Evolutionary conservation across 2,797 vertebrate species (phyloP), one percentile per base, ranked within the genome.

Genomic region (Chaenodraco wilsoni): DNA sequence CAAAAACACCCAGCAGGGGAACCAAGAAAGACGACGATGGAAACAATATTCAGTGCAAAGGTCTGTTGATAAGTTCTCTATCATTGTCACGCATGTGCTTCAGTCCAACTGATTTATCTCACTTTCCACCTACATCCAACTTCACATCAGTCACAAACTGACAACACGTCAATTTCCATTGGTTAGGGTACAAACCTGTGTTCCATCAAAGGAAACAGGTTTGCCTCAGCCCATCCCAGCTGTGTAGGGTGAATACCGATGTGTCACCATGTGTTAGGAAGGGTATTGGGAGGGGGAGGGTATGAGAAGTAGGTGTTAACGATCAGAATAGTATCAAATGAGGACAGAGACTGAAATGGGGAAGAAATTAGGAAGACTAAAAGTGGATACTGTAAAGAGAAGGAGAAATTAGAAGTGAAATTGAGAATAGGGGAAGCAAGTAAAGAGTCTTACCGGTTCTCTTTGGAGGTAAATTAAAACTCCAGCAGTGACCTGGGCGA

Each of bases 391-490:
- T 15, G 13, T 48, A 5, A 21, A 69, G n/a, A 76, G 9, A 2
- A 21, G 3, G n/a, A 33, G 0, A 45, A 56, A n/a, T 27, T 7
- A 19, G 17, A 31, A 17, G 6, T 31, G 9, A 61, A 19, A 66
- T 23, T 27, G 41, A 54, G 33, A 68, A 50, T 57, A 13, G 2
- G 19, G 17, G 9, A 57, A 68, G 2, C 3, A 33, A 73, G 9
- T 37, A 21, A 52, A 33, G 7, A 49, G 23, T 79, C 94, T 93
- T 89, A 99, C 98, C 63, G 3, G 67, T 66, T 95, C 95, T 71
- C 94, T 88, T 49, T 97, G 96, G 88, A 97, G 95, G 82, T 97
- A 99, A 91, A 98, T 95, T 62, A 98, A 89, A 64, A 95, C 90
- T 31, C 95, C 97, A 2, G 95, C 96, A 0, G 95, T 92, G 83